Evolutionary conservation across 2,797 vertebrate genomes (phyloP), one percentile per base, ranked within the genome.

Genomic region (Enteromius trimaculatus): DNA sequence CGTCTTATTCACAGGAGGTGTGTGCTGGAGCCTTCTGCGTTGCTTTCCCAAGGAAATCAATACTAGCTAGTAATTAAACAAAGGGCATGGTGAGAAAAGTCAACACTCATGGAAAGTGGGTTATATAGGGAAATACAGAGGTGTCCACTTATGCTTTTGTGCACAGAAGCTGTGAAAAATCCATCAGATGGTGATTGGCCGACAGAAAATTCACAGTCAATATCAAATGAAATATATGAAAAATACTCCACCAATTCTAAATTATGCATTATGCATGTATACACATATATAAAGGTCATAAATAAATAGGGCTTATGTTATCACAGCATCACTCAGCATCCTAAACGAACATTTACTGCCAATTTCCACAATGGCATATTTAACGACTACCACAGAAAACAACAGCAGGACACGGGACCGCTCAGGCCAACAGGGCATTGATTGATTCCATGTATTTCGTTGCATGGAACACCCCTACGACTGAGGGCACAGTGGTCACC

Each of bases 21-120:
- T 94, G 92, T 92, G 91, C 92, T 92, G 92, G 79, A 85, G 81
- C 92, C 91, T 81, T 90, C 90, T 90, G 92, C 92, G 90, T 92
- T 92, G 93, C 93, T 94, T 95, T 95, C 94, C 94, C 94, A 95
- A 94, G 94, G 94, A 95, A 95, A 95, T 95, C 94, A 95, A 95
- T 95, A 95, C 85, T 80, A 90, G 91, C 92, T 94, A 93, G 94
- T 95, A 95, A 95, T 95, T 95, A 95, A 95, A 95, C 94, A 95
- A 94, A 94, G 93, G 92, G 93, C 91, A 91, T 94, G 93, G 90
- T 91, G 89, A 79, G 85, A 85, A 83, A n/a, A 87, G 78, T 89
- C 90, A 89, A 89, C 86, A 92, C 90, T 90, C 91, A 92, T 79
- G 86, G 92, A 94, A 95, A 95, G 94, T 94, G 92, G 94, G 94